These are phyloP conservation scores for Temnothorax ravouxi DNA, from an alignment of 2,888 invertebrate genomes.

Conservation along the genomic window DNA sequence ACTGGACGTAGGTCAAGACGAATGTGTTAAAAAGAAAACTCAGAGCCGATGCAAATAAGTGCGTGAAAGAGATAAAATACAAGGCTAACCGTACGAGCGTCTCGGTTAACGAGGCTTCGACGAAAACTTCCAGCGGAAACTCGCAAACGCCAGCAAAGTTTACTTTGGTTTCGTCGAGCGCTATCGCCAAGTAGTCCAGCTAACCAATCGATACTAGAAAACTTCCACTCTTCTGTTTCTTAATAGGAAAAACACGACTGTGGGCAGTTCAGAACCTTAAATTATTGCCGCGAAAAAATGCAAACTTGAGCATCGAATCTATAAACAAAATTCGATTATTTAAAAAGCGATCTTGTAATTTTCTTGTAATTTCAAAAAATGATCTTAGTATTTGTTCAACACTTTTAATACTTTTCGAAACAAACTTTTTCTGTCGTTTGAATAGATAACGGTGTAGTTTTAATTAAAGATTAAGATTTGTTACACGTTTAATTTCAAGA, in stretches of 20 bases:
- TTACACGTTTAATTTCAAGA: background rate
- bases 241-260: conserved; percentile 10
- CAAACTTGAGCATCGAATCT: background rate
- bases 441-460: background rate
- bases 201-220: conserved; percentile 35
- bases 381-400: background rate
- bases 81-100: conserved; percentile 2
- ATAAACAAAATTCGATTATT: background rate
- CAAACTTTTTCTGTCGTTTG: background rate
- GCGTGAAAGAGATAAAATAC: background rate
- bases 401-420: background rate
- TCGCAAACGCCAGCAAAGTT: conserved; percentile 19
- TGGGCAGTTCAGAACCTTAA: background rate
- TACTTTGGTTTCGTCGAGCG: conserved; percentile 12
- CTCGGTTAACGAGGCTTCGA: conserved; percentile 8
- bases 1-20: background rate
- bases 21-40: conserved; percentile 14
- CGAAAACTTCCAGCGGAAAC: conserved; percentile 20
- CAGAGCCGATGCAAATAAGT: background rate
- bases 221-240: conserved; percentile 22
- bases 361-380: background rate
- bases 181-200: conserved; percentile 19
- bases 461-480: background rate
- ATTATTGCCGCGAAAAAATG: background rate
- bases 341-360: background rate